phyloP scores from a whole-genome alignment of 1,140 invertebrate species.

The Vanessa atalanta region DNA sequence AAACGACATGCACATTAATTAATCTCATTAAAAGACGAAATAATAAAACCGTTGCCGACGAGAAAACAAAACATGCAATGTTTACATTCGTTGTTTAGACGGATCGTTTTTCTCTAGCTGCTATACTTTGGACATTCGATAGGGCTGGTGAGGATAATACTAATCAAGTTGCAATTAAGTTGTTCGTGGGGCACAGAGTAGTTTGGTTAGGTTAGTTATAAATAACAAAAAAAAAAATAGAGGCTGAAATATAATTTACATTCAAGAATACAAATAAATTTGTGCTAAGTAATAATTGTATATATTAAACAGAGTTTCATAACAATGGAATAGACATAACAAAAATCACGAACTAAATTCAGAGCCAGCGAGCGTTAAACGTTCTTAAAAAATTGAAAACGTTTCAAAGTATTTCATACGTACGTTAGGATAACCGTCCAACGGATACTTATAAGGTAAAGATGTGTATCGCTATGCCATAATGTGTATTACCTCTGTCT shows the following conservation, averaged over 20 bases:
- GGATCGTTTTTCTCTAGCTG: not conserved
- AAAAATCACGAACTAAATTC: constrained; percentile 9
- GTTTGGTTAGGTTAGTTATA: too few relatives aligned
- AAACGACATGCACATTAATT: constrained; percentile 1
- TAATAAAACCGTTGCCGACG: not conserved
- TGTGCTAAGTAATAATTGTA: not conserved
- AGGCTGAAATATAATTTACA: too few relatives aligned
- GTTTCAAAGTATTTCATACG: constrained; percentile 11
- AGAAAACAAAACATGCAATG: not conserved
- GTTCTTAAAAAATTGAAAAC: constrained; percentile 16
- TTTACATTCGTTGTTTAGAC: not conserved
- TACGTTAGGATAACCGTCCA: not conserved
- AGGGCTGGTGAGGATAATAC: not conserved
- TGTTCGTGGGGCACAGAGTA: too few relatives aligned
- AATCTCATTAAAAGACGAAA: not conserved
- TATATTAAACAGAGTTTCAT: not conserved
- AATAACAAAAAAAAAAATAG: too few relatives aligned
- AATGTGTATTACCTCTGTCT: not conserved
- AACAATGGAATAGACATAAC: constrained; percentile 3
- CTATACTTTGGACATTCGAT: not conserved
- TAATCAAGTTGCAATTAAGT: not conserved
- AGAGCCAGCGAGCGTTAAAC: constrained; percentile 8
- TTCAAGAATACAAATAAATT: too few relatives aligned
- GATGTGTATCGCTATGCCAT: not conserved
- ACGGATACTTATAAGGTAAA: not conserved